Percentiles rank a stretch among this genome's conserved stretches.
phyloP scores from a whole-genome alignment of 2,113 vertebrate genomes.

The Corythaeola cristata region DNA sequence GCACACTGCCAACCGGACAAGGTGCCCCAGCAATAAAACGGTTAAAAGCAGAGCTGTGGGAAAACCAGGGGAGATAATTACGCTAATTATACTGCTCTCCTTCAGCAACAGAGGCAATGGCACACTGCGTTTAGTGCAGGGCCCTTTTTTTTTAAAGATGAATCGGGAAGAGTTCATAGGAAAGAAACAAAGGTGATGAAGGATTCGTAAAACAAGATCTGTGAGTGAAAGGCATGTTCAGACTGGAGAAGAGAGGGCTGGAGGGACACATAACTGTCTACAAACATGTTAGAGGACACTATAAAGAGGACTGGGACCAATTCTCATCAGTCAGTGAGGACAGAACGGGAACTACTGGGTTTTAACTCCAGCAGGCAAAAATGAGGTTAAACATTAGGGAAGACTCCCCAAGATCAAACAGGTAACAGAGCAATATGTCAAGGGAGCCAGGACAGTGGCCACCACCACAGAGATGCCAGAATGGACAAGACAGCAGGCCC shows the following conservation, averaged over 20 bases:
- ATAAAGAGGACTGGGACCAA: not conserved
- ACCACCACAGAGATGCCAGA: not conserved
- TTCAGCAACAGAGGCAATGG: not conserved
- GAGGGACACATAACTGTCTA: not conserved
- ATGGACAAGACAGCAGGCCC: not conserved
- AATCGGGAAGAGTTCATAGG: not conserved
- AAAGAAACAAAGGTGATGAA: not conserved
- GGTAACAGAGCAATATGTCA: not conserved
- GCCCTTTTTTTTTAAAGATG: not conserved
- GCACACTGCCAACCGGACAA: not conserved
- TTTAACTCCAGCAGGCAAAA: slow-evolving; percentile 42
- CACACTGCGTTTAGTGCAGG: not conserved
- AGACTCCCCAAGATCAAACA: not conserved
- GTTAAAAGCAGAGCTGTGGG: not conserved
- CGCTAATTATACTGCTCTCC: not conserved
- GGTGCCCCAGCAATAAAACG: not conserved
- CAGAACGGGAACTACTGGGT: slow-evolving; percentile 29
- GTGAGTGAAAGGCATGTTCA: not conserved
- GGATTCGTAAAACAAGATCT: slow-evolving; percentile 23
- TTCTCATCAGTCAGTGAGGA: slow-evolving; percentile 53
- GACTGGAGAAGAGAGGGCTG: not conserved
- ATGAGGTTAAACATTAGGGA: slow-evolving; percentile 17
- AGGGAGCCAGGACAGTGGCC: not conserved
- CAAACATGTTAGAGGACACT: not conserved
- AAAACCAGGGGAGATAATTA: not conserved